phyloP scores from a whole-genome alignment of 2,888 invertebrate genomes.

The Aphidoletes aphidimyza region DNA sequence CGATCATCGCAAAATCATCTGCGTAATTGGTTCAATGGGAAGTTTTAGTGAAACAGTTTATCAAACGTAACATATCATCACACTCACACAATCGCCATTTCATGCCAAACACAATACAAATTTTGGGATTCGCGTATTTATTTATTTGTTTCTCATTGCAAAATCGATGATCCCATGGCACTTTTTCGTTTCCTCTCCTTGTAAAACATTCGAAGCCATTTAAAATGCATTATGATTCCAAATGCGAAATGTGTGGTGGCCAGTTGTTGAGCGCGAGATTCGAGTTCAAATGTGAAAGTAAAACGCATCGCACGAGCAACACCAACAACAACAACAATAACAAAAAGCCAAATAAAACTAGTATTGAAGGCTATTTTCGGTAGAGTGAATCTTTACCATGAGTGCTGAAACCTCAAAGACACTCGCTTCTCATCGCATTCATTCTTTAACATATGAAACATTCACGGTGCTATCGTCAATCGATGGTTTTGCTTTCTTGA shows the following conservation, averaged over 20 bases:
- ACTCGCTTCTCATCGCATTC: not conserved
- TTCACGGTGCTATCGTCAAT: not conserved
- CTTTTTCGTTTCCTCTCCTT: no score
- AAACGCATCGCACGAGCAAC: slow-evolving; percentile 26
- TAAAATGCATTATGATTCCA: slow-evolving; percentile 12
- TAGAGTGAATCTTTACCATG: no score
- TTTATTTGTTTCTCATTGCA: no score
- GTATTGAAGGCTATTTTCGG: not conserved
- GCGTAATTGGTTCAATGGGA: not conserved
- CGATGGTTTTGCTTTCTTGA: not conserved
- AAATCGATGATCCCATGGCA: not conserved
- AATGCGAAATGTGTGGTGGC: not conserved
- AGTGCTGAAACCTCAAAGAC: not conserved
- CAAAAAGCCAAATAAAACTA: slow-evolving; percentile 20
- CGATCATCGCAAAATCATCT: no score
- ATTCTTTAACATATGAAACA: not conserved
- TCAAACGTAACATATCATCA: not conserved
- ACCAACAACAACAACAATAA: no score
- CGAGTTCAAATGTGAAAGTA: slow-evolving; percentile 53
- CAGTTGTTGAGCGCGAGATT: not conserved
- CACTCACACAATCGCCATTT: no score
- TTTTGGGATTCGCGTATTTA: no score
- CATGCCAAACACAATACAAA: no score
- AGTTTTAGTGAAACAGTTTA: not conserved
- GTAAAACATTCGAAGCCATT: no score